These are phyloP conservation scores for Notarius quadriscutis DNA, from an alignment of 2,113 vertebrate genomes.

Conservation along the genomic window DNA sequence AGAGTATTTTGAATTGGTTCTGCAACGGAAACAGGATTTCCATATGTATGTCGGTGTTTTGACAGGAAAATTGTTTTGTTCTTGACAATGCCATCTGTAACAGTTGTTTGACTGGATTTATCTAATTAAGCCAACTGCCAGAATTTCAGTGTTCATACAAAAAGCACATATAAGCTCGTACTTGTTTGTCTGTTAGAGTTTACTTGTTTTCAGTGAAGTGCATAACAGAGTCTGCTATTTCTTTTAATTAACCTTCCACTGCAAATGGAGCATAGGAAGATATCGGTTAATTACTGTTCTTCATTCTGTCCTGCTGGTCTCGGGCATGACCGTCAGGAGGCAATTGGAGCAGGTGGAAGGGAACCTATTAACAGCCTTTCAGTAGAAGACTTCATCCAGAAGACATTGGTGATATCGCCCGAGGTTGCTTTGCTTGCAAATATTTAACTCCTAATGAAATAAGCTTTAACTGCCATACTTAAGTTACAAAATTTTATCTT, in stretches of 20 bases:
- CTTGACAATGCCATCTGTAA: not conserved
- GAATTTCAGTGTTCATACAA: not conserved
- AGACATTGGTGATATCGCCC: conserved; percentile 91
- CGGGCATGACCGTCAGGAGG: conserved; percentile 63
- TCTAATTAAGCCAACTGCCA: not conserved
- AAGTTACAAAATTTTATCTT: conserved; percentile 20
- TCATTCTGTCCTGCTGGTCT: conserved; percentile 61
- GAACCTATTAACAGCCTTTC: conserved; percentile 81
- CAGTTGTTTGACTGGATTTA: not conserved
- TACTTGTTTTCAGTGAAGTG: conserved; percentile 7
- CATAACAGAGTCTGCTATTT: not conserved
- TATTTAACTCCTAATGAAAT: conserved; percentile 33
- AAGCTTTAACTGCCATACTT: conserved; percentile 8
- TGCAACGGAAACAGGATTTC: not conserved
- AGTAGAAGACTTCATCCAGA: conserved; percentile 93
- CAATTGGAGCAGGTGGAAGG: conserved; percentile 77
- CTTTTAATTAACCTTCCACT: conserved; percentile 3
- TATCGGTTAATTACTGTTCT: conserved; percentile 61
- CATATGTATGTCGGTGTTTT: not conserved
- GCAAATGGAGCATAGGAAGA: conserved; percentile 2
- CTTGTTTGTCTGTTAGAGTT: conserved; percentile 12
- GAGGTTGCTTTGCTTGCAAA: conserved; percentile 80
- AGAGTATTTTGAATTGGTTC: not conserved
- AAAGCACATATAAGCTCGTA: not conserved
- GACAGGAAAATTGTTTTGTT: not conserved